phyloP scores from a whole-genome alignment of 2,797 vertebrate genomes.

The Neoniphon sammara region DNA sequence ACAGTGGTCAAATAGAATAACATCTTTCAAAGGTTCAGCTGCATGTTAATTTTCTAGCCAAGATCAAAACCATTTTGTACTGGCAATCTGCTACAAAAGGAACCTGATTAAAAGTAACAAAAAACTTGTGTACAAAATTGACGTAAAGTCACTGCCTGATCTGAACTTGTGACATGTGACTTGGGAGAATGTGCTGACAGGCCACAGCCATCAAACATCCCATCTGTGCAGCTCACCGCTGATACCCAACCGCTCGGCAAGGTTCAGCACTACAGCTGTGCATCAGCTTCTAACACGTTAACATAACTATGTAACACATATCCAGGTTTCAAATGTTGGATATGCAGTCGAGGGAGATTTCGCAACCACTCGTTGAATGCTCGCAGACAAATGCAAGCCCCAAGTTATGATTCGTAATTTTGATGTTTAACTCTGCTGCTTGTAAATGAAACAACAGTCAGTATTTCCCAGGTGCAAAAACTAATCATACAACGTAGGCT shows the following conservation, averaged over 20 bases:
- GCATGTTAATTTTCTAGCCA: no score
- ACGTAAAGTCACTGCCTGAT: background rate
- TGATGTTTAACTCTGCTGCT: background rate
- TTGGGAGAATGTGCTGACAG: slow-evolving; percentile 44
- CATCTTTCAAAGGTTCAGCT: no score
- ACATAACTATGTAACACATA: background rate
- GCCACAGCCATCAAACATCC: slow-evolving; percentile 13
- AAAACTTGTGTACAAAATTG: background rate
- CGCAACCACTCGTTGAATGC: no score
- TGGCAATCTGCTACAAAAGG: no score
- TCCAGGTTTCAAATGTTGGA: background rate
- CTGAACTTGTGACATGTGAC: slow-evolving; percentile 15
- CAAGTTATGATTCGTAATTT: background rate
- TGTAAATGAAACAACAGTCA: background rate
- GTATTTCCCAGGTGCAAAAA: background rate
- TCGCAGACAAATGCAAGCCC: no score
- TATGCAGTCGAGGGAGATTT: background rate
- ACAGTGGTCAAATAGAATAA: slow-evolving; percentile 27
- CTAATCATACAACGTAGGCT: background rate
- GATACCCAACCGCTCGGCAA: background rate
- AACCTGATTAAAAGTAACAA: background rate
- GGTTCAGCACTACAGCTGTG: background rate
- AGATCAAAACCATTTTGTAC: background rate
- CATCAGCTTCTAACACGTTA: background rate
- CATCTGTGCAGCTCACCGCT: slow-evolving; percentile 11